Percentiles rank a stretch among this genome's conserved stretches.
Conservation (phyloP, 2,113 vertebrate genomes). For the Ceyx margarethae region DNA sequence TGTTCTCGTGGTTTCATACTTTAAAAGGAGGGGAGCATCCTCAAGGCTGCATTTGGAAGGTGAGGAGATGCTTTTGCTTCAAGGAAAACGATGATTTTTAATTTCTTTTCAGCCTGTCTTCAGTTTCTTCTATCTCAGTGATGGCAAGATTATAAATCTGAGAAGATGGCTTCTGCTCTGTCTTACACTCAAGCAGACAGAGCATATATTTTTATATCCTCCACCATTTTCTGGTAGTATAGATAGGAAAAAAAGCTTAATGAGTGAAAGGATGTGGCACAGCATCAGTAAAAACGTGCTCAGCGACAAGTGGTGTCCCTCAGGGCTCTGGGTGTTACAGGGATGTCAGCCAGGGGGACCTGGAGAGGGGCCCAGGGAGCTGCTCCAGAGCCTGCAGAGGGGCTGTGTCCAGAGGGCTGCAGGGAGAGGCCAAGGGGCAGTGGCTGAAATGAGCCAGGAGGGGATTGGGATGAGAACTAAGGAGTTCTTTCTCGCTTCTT, state of each 20-base stretch:
- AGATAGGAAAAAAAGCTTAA: neutral
- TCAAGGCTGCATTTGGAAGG: neutral
- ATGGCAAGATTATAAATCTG: neutral
- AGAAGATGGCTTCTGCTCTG: neutral
- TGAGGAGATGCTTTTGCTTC: neutral
- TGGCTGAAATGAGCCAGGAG: no score
- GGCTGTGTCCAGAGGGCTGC: no score
- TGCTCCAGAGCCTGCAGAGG: no score
- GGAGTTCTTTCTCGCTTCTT: no score
- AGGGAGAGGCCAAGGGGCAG: no score
- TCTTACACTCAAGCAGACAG: neutral
- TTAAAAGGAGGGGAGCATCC: constrained; percentile 20
- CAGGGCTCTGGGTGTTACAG: no score
- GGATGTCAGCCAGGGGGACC: no score
- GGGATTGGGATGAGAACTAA: no score
- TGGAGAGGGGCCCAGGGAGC: no score
- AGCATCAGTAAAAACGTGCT: neutral
- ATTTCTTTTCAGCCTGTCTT: neutral
- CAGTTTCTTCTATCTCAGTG: neutral
- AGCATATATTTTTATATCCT: neutral
- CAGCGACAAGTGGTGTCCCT: no score
- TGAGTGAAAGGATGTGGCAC: neutral
- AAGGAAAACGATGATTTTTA: neutral
- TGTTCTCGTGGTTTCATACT: constrained; percentile 4
- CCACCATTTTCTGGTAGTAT: neutral